These are phyloP conservation scores for Brachycybe producta DNA, from an alignment of 2,888 invertebrate genomes.

Conservation along the genomic window DNA sequence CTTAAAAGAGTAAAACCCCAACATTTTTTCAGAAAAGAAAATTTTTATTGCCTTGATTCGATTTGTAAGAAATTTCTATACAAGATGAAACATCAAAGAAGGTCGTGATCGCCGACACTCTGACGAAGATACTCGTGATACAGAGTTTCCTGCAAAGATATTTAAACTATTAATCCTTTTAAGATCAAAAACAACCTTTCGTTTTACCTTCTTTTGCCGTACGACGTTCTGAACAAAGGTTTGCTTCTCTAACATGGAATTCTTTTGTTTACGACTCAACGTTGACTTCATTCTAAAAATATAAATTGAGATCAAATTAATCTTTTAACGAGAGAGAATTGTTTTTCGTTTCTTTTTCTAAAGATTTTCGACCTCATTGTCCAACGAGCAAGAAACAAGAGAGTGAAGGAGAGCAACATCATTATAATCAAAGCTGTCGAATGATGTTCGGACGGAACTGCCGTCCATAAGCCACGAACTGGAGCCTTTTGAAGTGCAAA, in stretches of 20 bases:
- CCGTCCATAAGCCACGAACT: constrained; percentile 30
- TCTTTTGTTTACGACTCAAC: constrained; percentile 34
- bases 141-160: constrained; percentile 34
- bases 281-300: constrained; percentile 32
- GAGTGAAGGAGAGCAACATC: constrained; percentile 30
- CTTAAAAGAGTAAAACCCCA: too few relatives aligned
- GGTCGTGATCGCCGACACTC: constrained; percentile 40
- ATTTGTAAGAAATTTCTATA: too few relatives aligned
- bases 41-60: too few relatives aligned
- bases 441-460: constrained; percentile 32
- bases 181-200: neutral
- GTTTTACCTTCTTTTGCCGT: constrained; percentile 35
- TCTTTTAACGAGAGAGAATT: constrained; percentile 2
- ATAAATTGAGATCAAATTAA: constrained; percentile 4
- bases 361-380: constrained; percentile 29
- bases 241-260: constrained; percentile 32
- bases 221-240: constrained; percentile 36
- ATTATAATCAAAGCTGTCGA: constrained; percentile 30
- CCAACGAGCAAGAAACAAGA: constrained; percentile 35
- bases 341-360: constrained; percentile 2
- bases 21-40: too few relatives aligned
- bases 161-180: neutral
- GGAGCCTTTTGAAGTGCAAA: constrained; percentile 29
- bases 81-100: constrained; percentile 25
- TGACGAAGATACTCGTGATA: constrained; percentile 40